phyloP scores from a whole-genome alignment of 2,797 vertebrate species.

The Borostomias antarcticus region DNA sequence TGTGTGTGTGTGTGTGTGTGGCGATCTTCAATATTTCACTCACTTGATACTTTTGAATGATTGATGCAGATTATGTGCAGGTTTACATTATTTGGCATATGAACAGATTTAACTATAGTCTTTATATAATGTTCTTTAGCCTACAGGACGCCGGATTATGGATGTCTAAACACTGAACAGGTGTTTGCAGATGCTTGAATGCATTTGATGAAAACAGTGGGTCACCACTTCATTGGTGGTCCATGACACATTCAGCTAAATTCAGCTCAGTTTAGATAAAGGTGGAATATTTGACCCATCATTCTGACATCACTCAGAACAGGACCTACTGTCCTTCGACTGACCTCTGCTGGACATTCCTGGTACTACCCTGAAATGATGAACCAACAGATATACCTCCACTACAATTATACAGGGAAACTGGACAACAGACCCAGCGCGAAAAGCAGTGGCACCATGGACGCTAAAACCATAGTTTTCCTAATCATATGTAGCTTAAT shows the following conservation, averaged over 20 bases:
- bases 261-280: background rate
- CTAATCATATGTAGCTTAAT: slow-evolving; percentile 77
- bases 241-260: background rate
- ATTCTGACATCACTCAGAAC: background rate
- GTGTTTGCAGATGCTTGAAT: background rate
- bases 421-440: slow-evolving; percentile 79
- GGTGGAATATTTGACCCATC: background rate
- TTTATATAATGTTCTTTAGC: background rate
- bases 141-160: background rate
- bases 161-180: background rate
- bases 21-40: background rate
- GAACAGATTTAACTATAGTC: background rate
- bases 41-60: background rate
- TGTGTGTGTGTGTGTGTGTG: too few species aligned
- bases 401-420: slow-evolving; percentile 81
- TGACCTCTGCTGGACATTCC: slow-evolving; percentile 58
- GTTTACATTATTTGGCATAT: too few species aligned
- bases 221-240: background rate
- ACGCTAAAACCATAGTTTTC: slow-evolving; percentile 68
- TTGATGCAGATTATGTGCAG: too few species aligned
- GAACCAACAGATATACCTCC: slow-evolving; percentile 58
- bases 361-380: slow-evolving; percentile 51
- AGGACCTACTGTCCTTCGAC: slow-evolving; percentile 31
- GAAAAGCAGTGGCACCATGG: slow-evolving; percentile 85
- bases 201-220: background rate